Percentiles rank a stretch among this genome's conserved stretches.
Conservation (phyloP, 2,113 vertebrate species). For the Lipophrys pholis region DNA sequence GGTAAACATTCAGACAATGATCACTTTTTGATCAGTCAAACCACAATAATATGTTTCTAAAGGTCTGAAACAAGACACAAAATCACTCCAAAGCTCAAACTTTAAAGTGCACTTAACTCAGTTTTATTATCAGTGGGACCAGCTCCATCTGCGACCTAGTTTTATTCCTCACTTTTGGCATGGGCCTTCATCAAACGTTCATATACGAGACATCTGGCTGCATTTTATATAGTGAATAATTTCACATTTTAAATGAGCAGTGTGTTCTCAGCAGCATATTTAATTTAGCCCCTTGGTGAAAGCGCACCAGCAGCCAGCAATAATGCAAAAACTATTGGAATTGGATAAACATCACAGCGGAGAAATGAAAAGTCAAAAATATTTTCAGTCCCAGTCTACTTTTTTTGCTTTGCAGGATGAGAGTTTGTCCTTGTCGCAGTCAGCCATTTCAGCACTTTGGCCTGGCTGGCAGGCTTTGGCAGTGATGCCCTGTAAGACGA, state of each 20-base stretch:
- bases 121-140: conserved; percentile 14
- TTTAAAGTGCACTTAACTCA: neutral
- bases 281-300: neutral
- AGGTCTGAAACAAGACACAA: too few relatives aligned
- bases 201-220: conserved; percentile 15
- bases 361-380: conserved; percentile 8
- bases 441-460: conserved; percentile 58
- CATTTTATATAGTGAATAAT: neutral
- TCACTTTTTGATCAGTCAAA: too few relatives aligned
- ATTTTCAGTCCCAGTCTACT: conserved; percentile 8
- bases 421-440: conserved; percentile 48
- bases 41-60: neutral
- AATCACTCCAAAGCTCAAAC: neutral
- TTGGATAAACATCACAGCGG: neutral
- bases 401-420: conserved; percentile 16
- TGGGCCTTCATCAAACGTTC: conserved; percentile 9
- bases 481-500: conserved; percentile 72
- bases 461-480: conserved; percentile 45
- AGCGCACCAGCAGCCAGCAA: conserved; percentile 1
- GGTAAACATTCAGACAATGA: neutral
- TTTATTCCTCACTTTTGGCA: conserved; percentile 18
- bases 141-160: conserved; percentile 33
- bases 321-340: neutral
- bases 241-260: conserved; percentile 9
- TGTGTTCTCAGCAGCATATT: neutral